Evolutionary conservation across 2,888 invertebrate species (phyloP).

Genomic region (Endotricha flammealis): DNA sequence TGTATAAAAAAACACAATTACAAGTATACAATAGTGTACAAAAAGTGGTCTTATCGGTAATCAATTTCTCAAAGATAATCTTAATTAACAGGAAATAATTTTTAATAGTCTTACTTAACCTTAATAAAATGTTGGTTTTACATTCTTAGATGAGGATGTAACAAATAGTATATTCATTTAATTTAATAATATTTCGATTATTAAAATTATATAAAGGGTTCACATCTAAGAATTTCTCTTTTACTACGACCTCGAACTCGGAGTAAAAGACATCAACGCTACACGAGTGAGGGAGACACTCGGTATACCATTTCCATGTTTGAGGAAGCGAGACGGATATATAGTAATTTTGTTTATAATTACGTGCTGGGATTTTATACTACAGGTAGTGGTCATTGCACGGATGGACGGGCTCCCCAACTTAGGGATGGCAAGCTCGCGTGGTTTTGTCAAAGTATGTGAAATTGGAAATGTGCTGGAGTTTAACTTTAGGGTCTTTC

Average conservation of each 20-base stretch:
- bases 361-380: constrained; percentile 63
- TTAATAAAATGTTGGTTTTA: too few relatives aligned
- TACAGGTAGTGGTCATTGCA: constrained; percentile 61
- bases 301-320: constrained; percentile 30
- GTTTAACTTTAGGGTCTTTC: constrained; percentile 49
- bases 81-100: too few relatives aligned
- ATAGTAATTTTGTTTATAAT: constrained; percentile 60
- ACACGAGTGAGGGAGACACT: constrained; percentile 6
- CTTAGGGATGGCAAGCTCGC: constrained; percentile 49
- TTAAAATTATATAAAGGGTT: too few relatives aligned
- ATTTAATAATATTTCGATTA: too few relatives aligned
- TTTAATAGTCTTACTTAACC: too few relatives aligned
- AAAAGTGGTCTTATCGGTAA: too few relatives aligned
- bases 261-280: constrained; percentile 73
- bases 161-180: too few relatives aligned
- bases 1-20: too few relatives aligned
- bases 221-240: constrained; percentile 28
- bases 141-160: too few relatives aligned
- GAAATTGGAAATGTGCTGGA: constrained; percentile 30
- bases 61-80: too few relatives aligned
- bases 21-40: too few relatives aligned
- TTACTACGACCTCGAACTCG: constrained; percentile 42
- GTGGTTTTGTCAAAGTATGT: constrained; percentile 49
- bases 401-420: constrained; percentile 68
- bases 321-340: constrained; percentile 55